Base-by-base conservation (phyloP, 2,797 vertebrate genomes). In the Mycteria americana region DNA sequence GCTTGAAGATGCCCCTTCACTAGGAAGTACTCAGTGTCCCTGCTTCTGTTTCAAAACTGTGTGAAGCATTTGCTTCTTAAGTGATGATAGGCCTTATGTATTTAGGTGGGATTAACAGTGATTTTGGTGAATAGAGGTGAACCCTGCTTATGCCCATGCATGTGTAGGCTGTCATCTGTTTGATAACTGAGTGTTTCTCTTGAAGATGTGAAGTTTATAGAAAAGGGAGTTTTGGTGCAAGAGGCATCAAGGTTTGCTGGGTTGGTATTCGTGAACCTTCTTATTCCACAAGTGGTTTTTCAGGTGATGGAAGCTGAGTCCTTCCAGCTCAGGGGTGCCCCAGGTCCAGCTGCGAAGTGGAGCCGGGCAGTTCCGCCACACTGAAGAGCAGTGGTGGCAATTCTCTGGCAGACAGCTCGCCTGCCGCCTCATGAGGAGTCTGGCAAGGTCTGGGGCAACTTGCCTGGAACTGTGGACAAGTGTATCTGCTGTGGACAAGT, bases 301-400 rank as follows among this genome's bases (percentile, higher is more conserved):
- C 30, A 33, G n/a, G 30, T 64, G 33, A 13, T n/a, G 30, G 16
- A 50, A 37, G 18, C 22, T 4, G 31, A 57, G 22, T 35, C 13
- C 21, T 50, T 48, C 9, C 19, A 54, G 48, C 23, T 13, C 22
- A 21, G 30, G 30, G 7, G 7, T 1, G 2, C 6, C 5, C 5
- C 16, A 17, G 12, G 50, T 13, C 59, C 4, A 0, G 18, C 68
- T 85, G 35, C 54, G 46, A 31, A 27, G 18, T 11, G 11, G 56
- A 63, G 18, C 37, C 0, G 3, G 35, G 27, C 17, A 54, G 9
- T 30, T 37, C 6, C 8, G 8, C 56, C 12, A 8, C 0, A 7
- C 16, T 39, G 37, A 39, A 37, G 64, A 57, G 43, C 57, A 63
- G 18, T 0, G 0, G 4, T 65, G 18, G 62, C 62, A 51, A 8